These are phyloP conservation scores for Thecophora atra DNA, from an alignment of 2,888 invertebrate species.

Conservation along the genomic window DNA sequence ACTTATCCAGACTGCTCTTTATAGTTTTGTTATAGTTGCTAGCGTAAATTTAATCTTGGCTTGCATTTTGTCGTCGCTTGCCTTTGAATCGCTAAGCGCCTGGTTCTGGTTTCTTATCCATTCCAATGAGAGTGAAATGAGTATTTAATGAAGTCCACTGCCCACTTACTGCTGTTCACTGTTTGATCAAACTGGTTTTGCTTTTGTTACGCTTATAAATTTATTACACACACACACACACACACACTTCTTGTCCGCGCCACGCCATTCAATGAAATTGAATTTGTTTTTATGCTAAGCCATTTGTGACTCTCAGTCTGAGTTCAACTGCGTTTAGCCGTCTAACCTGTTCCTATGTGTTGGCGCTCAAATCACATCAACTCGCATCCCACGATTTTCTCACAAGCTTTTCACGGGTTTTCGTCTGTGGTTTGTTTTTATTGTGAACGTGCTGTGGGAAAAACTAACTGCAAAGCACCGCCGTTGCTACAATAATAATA, in stretches of 20 bases:
- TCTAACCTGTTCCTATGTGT: slow-evolving; percentile 29
- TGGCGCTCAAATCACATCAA: background rate
- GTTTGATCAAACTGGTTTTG: slow-evolving; percentile 8
- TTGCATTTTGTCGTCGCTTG: background rate
- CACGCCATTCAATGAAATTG: slow-evolving; percentile 41
- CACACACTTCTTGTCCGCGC: background rate
- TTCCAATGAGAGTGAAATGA: slow-evolving; percentile 50
- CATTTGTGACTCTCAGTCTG: background rate
- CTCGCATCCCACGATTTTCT: slow-evolving; percentile 1
- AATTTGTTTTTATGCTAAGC: slow-evolving; percentile 20
- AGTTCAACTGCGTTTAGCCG: background rate
- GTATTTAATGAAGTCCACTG: slow-evolving; percentile 46
- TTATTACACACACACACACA: background rate
- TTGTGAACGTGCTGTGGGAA: slow-evolving; percentile 38
- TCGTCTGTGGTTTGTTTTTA: too few relatives aligned
- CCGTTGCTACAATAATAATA: background rate
- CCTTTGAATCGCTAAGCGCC: background rate
- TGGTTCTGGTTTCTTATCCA: background rate
- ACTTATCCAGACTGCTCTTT: background rate
- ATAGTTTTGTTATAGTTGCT: background rate
- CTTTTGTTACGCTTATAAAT: background rate
- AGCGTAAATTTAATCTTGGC: background rate
- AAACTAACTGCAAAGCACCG: background rate
- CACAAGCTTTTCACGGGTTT: background rate
- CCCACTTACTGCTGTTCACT: background rate